Conservation (phyloP, 2,113 vertebrate species). For the Sterrhoptilus dennistouni region DNA sequence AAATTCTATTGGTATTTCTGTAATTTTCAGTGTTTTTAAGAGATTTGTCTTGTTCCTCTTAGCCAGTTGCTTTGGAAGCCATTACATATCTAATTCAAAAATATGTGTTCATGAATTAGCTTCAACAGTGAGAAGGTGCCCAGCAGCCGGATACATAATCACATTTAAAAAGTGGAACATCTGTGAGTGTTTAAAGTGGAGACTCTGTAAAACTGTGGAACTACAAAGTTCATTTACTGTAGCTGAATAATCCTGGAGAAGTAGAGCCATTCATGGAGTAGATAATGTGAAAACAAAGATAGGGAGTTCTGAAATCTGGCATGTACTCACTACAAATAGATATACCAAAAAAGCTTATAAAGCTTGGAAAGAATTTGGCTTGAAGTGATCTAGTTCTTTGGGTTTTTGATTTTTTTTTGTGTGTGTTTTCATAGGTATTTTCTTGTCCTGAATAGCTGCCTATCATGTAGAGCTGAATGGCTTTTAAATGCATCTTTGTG, state of each 20-base stretch:
- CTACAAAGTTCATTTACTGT: background rate
- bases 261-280: background rate
- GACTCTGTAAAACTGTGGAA: background rate
- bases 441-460: background rate
- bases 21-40: background rate
- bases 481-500: background rate
- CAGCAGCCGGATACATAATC: background rate
- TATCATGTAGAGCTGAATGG: background rate
- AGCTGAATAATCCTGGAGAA: background rate
- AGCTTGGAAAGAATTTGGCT: background rate
- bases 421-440: background rate
- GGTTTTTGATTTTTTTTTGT: background rate
- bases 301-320: background rate
- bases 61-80: background rate
- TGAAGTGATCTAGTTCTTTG: background rate
- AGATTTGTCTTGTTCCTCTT: background rate
- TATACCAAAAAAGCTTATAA: background rate
- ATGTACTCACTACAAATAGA: background rate
- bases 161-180: background rate
- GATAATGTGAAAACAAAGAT: background rate
- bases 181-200: background rate
- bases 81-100: background rate
- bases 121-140: background rate
- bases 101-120: background rate
- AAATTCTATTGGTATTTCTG: background rate